Conservation (phyloP, 2,113 vertebrate genomes). For the Paradoxurus hermaphroditus region DNA sequence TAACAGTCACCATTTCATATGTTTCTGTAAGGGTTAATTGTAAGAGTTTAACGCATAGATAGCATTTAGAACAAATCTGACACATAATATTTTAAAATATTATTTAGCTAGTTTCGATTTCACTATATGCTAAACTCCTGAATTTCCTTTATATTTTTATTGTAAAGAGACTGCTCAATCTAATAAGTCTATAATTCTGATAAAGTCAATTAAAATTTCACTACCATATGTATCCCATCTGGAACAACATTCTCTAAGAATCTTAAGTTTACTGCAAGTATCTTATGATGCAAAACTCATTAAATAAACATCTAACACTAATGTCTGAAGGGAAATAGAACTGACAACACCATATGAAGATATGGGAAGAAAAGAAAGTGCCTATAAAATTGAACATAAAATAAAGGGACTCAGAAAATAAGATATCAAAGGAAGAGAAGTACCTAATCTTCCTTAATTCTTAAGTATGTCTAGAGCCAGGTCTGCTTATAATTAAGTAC, state of each 20-base stretch:
- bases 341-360: not conserved
- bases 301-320: not conserved
- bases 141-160: not conserved
- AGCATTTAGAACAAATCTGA: not conserved
- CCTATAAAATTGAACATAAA: not conserved
- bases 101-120: not conserved
- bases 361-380: not conserved
- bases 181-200: not conserved
- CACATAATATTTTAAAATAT: not conserved
- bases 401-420: not conserved
- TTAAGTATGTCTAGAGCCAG: not conserved
- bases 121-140: not conserved
- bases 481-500: not conserved
- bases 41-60: not conserved
- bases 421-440: not conserved
- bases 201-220: conserved; percentile 28
- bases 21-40: not conserved
- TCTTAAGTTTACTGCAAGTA: not conserved
- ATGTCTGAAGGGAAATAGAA: not conserved
- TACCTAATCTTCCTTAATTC: not conserved
- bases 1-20: not conserved
- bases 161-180: not conserved
- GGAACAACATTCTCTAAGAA: conserved; percentile 19
- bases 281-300: not conserved
- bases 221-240: not conserved